Percentiles rank a stretch among this genome's conserved stretches.
phyloP scores from a whole-genome alignment of 1,140 invertebrate species.

The Goniozus legneri region DNA sequence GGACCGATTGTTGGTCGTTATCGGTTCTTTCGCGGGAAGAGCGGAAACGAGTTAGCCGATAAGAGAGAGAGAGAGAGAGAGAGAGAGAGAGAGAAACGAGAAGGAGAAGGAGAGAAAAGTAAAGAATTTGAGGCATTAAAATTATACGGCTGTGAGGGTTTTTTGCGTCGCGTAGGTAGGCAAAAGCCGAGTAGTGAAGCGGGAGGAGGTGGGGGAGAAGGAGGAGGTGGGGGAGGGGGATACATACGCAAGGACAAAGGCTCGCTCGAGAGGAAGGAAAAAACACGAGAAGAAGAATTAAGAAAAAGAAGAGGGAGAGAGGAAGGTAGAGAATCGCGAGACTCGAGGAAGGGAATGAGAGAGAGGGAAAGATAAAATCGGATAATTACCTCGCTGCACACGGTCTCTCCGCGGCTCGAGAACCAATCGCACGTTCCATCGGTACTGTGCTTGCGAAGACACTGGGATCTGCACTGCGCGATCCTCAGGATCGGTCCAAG shows the following conservation, averaged over 20 bases:
- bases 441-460: conserved; percentile 36
- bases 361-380: not conserved
- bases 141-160: not conserved
- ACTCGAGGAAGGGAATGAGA: no score
- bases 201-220: not conserved
- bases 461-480: conserved; percentile 49
- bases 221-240: not conserved
- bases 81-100: not conserved
- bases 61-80: not conserved
- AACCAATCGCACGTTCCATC: conserved; percentile 45
- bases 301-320: no score
- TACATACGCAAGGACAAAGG: not conserved
- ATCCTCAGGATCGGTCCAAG: conserved; percentile 42
- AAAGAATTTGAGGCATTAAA: no score
- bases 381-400: conserved; percentile 40
- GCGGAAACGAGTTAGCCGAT: no score
- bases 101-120: no score
- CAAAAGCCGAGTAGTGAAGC: not conserved
- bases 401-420: conserved; percentile 30
- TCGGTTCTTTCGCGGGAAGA: no score
- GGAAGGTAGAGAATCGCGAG: no score
- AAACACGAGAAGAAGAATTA: not conserved
- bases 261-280: not conserved
- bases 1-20: no score
- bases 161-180: not conserved